Percentiles rank a stretch among this genome's conserved stretches.
Evolutionary conservation across 2,888 invertebrate genomes (phyloP).

Genomic region (Autographa pulchrina): DNA sequence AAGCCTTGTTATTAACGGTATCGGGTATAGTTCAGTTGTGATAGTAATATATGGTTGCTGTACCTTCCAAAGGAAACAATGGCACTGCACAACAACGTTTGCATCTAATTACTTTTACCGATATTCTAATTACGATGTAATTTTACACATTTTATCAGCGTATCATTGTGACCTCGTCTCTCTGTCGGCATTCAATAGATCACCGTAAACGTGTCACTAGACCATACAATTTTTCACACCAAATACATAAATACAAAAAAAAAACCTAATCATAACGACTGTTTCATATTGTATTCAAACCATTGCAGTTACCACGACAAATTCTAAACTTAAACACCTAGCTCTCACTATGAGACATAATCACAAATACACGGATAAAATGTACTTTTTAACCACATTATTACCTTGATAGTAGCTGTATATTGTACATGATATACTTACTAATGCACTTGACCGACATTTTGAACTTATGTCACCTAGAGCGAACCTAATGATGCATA

Average conservation of each 20-base stretch:
- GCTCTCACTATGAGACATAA: too few relatives aligned
- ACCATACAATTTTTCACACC: conserved; percentile 63
- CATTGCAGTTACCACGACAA: too few relatives aligned
- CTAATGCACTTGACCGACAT: conserved; percentile 27
- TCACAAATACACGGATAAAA: background rate
- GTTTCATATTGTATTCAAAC: too few relatives aligned
- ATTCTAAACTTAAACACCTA: background rate
- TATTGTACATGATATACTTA: background rate
- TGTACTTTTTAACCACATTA: conserved; percentile 6
- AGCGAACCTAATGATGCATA: conserved; percentile 57
- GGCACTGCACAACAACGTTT: conserved; percentile 27
- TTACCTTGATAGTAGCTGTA: conserved; percentile 11
- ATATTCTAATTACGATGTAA: conserved; percentile 71
- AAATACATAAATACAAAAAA: background rate
- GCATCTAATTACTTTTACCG: conserved; percentile 66
- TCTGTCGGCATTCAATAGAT: conserved; percentile 57
- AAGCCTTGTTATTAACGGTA: conserved; percentile 49
- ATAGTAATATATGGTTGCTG: conserved; percentile 10
- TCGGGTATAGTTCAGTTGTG: conserved; percentile 16
- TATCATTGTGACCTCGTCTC: conserved; percentile 69
- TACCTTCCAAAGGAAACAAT: conserved; percentile 40
- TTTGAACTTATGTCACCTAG: conserved; percentile 61
- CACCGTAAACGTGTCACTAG: conserved; percentile 59
- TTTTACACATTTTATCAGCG: conserved; percentile 69
- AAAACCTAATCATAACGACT: background rate